Percentiles rank a stretch among this genome's conserved stretches.
Evolutionary conservation across 1,140 invertebrate genomes (phyloP).

Genomic region (Bombus vancouverensis): DNA sequence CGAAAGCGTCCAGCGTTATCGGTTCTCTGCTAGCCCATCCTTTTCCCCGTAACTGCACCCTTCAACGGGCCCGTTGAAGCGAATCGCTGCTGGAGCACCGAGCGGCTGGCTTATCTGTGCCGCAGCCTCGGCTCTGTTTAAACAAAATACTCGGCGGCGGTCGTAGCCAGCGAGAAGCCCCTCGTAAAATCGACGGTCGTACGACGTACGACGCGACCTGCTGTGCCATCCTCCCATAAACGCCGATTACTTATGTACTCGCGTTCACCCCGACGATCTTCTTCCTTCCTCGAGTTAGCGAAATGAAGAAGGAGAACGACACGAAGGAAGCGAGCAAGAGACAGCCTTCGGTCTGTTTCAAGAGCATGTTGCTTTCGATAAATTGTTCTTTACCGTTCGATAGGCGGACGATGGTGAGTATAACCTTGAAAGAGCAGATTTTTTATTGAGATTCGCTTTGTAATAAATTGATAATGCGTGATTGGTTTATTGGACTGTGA

Average conservation of each 20-base stretch:
- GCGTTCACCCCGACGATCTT: slow-evolving; percentile 3
- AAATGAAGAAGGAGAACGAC: slow-evolving; percentile 6
- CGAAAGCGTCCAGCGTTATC: slow-evolving; percentile 17
- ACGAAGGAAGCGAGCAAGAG: not conserved
- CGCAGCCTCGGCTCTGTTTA: slow-evolving; percentile 54
- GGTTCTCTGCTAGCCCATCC: not conserved
- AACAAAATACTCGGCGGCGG: slow-evolving; percentile 60
- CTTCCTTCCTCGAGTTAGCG: slow-evolving; percentile 1
- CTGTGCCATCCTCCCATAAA: slow-evolving; percentile 52
- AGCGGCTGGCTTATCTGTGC: slow-evolving; percentile 53
- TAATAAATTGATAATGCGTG: not conserved
- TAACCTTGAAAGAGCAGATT: not conserved
- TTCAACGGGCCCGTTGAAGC: slow-evolving; percentile 15
- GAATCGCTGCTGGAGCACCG: slow-evolving; percentile 47
- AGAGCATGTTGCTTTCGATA: not conserved
- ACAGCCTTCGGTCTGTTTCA: not conserved
- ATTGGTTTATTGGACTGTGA: not conserved
- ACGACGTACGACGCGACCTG: slow-evolving; percentile 49
- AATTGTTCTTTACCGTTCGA: not conserved
- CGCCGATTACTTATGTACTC: slow-evolving; percentile 65
- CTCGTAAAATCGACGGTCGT: slow-evolving; percentile 59
- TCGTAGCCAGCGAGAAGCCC: slow-evolving; percentile 35
- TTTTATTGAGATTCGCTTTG: not conserved
- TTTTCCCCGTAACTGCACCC: slow-evolving; percentile 24
- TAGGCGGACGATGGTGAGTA: not conserved